These are phyloP conservation scores for Halichoerus grypus DNA, from an alignment of 2,113 vertebrate species.

Conservation along the genomic window DNA sequence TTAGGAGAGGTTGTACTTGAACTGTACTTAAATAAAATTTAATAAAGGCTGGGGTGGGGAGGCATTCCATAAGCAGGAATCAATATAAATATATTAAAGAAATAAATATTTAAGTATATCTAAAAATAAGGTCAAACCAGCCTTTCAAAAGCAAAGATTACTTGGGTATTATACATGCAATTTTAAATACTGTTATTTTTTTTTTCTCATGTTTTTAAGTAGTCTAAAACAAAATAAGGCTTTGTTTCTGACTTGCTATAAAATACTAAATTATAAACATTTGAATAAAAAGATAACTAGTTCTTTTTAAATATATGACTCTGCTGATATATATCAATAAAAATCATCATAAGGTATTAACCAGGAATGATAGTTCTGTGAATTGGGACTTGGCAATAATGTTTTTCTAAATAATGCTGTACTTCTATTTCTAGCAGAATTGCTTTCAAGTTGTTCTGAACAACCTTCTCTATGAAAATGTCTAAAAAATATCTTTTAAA, in stretches of 20 bases:
- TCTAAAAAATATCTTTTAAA: not conserved
- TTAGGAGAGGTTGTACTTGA: not conserved
- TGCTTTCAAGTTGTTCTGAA: conserved; percentile 12
- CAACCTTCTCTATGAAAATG: not conserved
- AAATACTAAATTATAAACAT: not conserved
- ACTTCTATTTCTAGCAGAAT: not conserved
- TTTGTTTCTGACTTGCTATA: not conserved
- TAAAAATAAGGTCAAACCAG: not conserved
- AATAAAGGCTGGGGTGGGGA: not conserved
- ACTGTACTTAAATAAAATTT: not conserved
- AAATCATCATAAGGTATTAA: not conserved
- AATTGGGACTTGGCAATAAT: not conserved
- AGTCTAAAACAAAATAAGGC: not conserved
- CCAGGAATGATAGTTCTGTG: not conserved
- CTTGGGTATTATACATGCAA: not conserved
- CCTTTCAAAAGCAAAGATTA: not conserved
- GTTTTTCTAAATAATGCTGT: not conserved
- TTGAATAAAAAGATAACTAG: not conserved
- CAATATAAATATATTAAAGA: not conserved
- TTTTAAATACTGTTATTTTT: not conserved
- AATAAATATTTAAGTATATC: not conserved
- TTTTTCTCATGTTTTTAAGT: not conserved
- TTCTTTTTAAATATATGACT: not conserved
- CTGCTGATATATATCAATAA: not conserved
- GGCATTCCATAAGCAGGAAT: not conserved